Conservation (phyloP, 2,113 vertebrate genomes). For the Phainopepla nitens region DNA sequence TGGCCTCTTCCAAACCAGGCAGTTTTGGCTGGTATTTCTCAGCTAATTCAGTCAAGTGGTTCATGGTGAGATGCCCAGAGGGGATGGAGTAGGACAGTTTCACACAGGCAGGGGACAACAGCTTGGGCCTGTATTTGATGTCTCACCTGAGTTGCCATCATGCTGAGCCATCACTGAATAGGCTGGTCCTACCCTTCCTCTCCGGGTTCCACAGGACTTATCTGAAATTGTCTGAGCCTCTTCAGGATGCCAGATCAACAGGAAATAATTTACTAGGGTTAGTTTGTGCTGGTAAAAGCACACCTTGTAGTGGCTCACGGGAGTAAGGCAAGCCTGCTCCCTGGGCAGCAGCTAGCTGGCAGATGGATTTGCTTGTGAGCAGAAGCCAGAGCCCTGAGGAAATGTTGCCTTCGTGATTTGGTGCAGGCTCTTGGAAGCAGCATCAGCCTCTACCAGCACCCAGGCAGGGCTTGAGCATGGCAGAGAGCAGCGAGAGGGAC, state of each 20-base stretch:
- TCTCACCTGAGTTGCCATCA: not conserved
- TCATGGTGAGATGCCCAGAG: not conserved
- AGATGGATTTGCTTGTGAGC: not conserved
- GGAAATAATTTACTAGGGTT: not conserved
- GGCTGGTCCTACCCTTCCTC: not conserved
- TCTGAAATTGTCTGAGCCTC: not conserved
- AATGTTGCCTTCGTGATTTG: not conserved
- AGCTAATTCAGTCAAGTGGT: not conserved
- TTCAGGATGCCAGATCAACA: not conserved
- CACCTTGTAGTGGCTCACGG: not conserved
- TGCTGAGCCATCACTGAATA: not conserved
- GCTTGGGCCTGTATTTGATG: accelerated
- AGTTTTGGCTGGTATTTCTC: not conserved
- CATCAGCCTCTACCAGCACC: not conserved
- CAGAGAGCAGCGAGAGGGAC: not conserved
- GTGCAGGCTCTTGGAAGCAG: not conserved
- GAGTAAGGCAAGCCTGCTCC: not conserved
- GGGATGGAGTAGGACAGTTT: not conserved
- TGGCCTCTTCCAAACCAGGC: not conserved
- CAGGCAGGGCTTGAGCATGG: not conserved
- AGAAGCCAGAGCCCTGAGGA: not conserved
- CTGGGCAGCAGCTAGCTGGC: not conserved
- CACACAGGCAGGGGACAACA: not conserved
- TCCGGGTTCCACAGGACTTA: not conserved
- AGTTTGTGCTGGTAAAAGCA: not conserved